Evolutionary conservation across 2,888 invertebrate genomes (phyloP).

Genomic region (Erebia ligea): DNA sequence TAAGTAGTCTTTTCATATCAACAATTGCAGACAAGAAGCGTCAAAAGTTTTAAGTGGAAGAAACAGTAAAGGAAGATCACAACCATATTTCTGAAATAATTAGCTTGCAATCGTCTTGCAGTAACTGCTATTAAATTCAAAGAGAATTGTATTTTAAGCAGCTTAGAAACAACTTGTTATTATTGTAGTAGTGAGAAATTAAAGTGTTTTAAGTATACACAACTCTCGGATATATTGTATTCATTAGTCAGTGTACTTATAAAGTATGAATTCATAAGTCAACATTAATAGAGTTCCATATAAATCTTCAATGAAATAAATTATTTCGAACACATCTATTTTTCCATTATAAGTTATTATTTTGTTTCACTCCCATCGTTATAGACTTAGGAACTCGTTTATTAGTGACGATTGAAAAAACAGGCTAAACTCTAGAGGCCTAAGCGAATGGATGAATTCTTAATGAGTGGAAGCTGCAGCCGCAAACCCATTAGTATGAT

Average conservation of each 20-base stretch:
- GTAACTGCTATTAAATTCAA: background rate
- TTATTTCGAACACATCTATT: background rate
- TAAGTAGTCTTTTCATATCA: conserved; percentile 9
- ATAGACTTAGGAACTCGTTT: conserved; percentile 39
- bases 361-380: conserved; percentile 32
- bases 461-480: conserved; percentile 36
- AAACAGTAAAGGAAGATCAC: conserved; percentile 7
- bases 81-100: conserved; percentile 5
- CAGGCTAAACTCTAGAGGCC: conserved; percentile 42
- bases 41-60: conserved; percentile 8
- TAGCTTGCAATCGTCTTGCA: background rate
- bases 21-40: background rate
- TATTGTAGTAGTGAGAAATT: background rate
- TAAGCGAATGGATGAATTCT: conserved; percentile 43
- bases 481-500: conserved; percentile 44
- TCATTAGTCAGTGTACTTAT: no score
- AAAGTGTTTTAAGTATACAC: no score
- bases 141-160: background rate
- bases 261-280: no score
- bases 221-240: no score
- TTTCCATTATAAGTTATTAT: conserved; percentile 7
- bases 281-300: no score
- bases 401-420: conserved; percentile 41
- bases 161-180: background rate
- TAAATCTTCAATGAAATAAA: no score